Base-by-base conservation (phyloP, 2,888 invertebrate species). In the Polydrusus cervinus region DNA sequence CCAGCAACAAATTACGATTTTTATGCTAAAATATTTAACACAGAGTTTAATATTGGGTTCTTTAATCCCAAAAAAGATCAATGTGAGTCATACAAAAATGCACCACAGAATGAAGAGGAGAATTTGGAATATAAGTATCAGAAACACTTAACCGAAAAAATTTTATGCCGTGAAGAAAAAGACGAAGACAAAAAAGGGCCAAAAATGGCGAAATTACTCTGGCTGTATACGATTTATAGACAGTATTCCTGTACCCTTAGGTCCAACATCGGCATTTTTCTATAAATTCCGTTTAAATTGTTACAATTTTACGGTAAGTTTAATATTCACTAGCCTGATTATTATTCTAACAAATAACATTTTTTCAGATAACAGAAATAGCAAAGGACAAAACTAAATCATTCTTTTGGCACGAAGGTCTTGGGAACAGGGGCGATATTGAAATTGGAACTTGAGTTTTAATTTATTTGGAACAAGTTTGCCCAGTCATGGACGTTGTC, bases 31-130 rank as follows among this genome's bases (percentile, higher is more conserved):
- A 81, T 82, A 77, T 84, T 83, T 70, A 80, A 81, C 71, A 79
- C 69, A 16, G 80, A 83, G 76, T 84, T 81, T 71, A 83, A 85
- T 79, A 81, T 81, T 60, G 79, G 80, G 40, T 82, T 84, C 67
- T 83, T 82, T 45, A 30, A n/a, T 8, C 67, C 67, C 3, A 67
- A 67, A 25, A 67, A 55, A 14, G 67, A 67, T 53, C 51, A 47
- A 18, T 68, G 68, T 40, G 68, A 57, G 13, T 53, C 11, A 5
- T 18, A n/a, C 34, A 49, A 67, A 64, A 64, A 45, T 47, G 45
- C 47, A 18, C 5, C 20, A n/a, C 45, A 16, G 11, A 43, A 38
- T n/a, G 64, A 64, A 34, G 25, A 45, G n/a, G 43, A 16, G 14
- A 34, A 64, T 47, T 25, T 64, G 13, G 25, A 64, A 20, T 9